Evolutionary conservation across 2,888 invertebrate genomes (phyloP).

Genomic region (Caenorhabditis sp.): DNA sequence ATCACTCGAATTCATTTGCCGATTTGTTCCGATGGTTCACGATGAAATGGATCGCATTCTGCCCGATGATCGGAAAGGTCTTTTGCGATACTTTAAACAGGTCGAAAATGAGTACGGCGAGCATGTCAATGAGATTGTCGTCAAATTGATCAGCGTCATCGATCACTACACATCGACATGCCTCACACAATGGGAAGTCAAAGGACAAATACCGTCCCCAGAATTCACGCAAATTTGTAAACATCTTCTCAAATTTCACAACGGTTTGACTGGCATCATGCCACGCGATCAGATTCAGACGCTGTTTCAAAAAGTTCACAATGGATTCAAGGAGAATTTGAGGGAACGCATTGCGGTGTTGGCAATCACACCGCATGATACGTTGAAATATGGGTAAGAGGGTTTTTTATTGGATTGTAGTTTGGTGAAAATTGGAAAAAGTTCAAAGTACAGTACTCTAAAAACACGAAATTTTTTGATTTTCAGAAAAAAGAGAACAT

Average conservation of each 20-base stretch:
- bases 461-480: too few species aligned
- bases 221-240: constrained; percentile 74
- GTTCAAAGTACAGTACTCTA: background rate
- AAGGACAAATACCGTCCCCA: constrained; percentile 87
- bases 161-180: constrained; percentile 84
- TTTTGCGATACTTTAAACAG: constrained; percentile 58
- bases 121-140: constrained; percentile 90
- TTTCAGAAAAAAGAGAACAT: too few species aligned
- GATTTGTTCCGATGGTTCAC: constrained; percentile 74
- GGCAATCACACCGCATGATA: constrained; percentile 66
- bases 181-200: constrained; percentile 87
- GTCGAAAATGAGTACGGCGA: constrained; percentile 75
- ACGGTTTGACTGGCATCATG: constrained; percentile 64
- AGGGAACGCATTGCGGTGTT: constrained; percentile 51
- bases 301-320: constrained; percentile 56
- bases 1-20: constrained; percentile 74
- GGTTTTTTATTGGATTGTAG: background rate
- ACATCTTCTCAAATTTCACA: constrained; percentile 77
- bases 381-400: constrained; percentile 63
- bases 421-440: background rate
- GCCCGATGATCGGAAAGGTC: constrained; percentile 48
- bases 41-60: constrained; percentile 51
- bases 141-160: constrained; percentile 88
- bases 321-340: constrained; percentile 61
- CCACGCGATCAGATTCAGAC: constrained; percentile 55